A percentile compares a stretch with the other conserved stretches of the same genome.
phyloP scores from a whole-genome alignment of 2,797 vertebrate species.

The Cryptoprocta ferox region DNA sequence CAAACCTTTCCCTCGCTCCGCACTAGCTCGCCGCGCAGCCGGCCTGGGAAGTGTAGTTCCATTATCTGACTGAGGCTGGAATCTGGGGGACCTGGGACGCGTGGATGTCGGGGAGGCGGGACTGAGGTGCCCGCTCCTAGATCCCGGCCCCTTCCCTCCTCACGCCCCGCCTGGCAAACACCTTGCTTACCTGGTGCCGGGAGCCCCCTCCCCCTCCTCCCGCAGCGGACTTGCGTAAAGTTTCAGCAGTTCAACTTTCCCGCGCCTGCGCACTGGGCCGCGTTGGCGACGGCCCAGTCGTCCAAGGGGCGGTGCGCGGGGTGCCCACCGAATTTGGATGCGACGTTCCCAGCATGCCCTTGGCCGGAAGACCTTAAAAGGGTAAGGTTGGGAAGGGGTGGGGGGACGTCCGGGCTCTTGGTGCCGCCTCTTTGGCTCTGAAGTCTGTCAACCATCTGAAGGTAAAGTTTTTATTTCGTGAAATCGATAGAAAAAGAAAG shows the following conservation, averaged over 20 bases:
- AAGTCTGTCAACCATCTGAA: not conserved
- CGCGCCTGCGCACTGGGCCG: conserved; percentile 73
- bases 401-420: accelerated
- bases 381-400: not conserved
- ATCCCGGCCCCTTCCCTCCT: not conserved
- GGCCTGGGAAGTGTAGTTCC: conserved; percentile 69
- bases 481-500: not conserved
- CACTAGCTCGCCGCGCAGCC: not conserved
- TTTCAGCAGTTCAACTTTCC: conserved; percentile 60
- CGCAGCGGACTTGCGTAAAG: conserved; percentile 4
- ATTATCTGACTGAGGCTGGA: not conserved
- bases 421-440: not conserved
- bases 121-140: not conserved
- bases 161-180: not conserved
- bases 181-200: conserved; percentile 52
- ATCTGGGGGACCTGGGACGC: not conserved
- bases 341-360: conserved; percentile 72
- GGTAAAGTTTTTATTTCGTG: not conserved
- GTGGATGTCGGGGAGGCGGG: not conserved
- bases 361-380: conserved; percentile 46
- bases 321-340: conserved; percentile 12
- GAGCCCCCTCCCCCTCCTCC: not conserved
- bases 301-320: not conserved
- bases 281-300: not conserved
- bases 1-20: not conserved